phyloP scores from a whole-genome alignment of 2,113 vertebrate species.

The Semicossyphus pulcher region DNA sequence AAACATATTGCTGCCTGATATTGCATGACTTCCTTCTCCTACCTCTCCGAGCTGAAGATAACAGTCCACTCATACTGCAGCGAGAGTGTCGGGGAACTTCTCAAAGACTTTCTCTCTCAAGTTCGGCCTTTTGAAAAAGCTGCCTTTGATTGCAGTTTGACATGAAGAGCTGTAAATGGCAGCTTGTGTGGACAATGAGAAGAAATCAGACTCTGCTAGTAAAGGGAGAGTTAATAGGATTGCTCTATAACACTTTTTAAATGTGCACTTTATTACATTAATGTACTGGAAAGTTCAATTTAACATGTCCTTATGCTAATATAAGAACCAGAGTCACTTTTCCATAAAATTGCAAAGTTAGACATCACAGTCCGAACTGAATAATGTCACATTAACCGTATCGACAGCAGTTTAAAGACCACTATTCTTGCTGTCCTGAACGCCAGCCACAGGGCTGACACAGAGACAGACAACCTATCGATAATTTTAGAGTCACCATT shows the following conservation, averaged over 20 bases:
- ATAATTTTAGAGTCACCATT: too few species aligned
- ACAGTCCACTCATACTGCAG: slow-evolving; percentile 60
- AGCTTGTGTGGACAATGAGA: slow-evolving; percentile 30
- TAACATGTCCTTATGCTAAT: neutral
- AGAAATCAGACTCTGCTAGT: neutral
- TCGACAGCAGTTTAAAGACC: too few species aligned
- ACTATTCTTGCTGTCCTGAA: too few species aligned
- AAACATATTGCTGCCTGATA: slow-evolving; percentile 72
- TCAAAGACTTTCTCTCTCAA: slow-evolving; percentile 59
- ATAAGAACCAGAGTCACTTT: neutral
- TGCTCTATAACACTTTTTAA: slow-evolving; percentile 7
- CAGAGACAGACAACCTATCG: too few species aligned
- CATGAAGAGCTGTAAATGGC: slow-evolving; percentile 54
- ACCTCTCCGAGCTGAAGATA: slow-evolving; percentile 60
- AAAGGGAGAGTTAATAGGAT: slow-evolving; percentile 40
- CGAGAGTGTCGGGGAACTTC: slow-evolving; percentile 59
- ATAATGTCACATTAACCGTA: neutral
- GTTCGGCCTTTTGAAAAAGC: slow-evolving; percentile 55
- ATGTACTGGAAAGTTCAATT: slow-evolving; percentile 4
- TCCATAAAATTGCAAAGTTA: neutral
- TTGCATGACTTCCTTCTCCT: slow-evolving; percentile 68
- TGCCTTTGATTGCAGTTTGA: slow-evolving; percentile 50
- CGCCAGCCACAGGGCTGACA: too few species aligned
- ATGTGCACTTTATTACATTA: slow-evolving; percentile 7
- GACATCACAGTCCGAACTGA: neutral